phyloP scores from a whole-genome alignment of 2,888 invertebrate species.

The Melanotus villosus region DNA sequence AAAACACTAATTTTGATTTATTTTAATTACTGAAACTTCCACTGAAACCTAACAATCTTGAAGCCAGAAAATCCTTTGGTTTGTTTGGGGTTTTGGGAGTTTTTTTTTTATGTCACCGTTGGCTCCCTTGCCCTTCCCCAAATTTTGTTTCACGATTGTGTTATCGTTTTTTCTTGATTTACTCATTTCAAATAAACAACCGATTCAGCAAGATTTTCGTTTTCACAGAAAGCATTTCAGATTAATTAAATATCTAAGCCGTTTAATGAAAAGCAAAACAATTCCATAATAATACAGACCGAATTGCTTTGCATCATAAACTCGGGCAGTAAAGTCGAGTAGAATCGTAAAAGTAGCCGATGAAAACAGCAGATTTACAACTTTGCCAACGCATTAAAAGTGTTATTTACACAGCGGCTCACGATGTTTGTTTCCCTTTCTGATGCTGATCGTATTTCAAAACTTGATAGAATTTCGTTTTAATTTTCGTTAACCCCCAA shows the following conservation, averaged over 20 bases:
- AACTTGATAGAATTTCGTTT: conserved; percentile 34
- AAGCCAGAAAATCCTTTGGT: too few species aligned
- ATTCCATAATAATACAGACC: conserved; percentile 3
- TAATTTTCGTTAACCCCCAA: conserved; percentile 9
- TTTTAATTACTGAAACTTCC: too few species aligned
- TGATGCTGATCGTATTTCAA: conserved; percentile 38
- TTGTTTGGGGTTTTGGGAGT: too few species aligned
- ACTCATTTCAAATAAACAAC: too few species aligned
- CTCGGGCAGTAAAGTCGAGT: conserved; percentile 43
- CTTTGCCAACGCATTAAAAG: conserved; percentile 48
- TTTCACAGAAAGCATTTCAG: neutral
- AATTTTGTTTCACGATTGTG: too few species aligned
- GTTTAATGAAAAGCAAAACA: conserved; percentile 12
- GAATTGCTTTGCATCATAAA: conserved; percentile 45
- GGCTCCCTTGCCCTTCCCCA: too few species aligned
- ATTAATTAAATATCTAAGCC: conserved; percentile 12
- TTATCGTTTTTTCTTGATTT: too few species aligned
- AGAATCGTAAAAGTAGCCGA: conserved; percentile 48
- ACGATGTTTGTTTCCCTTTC: conserved; percentile 42
- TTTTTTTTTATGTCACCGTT: too few species aligned
- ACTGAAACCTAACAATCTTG: too few species aligned
- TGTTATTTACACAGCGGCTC: conserved; percentile 46
- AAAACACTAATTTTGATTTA: too few species aligned
- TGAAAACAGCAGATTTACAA: conserved; percentile 48
- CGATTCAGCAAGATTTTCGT: too few species aligned